A percentile compares a stretch with the other conserved stretches of the same genome.
Conservation (phyloP, 2,113 vertebrate species). For the Cnemophilus loriae region DNA sequence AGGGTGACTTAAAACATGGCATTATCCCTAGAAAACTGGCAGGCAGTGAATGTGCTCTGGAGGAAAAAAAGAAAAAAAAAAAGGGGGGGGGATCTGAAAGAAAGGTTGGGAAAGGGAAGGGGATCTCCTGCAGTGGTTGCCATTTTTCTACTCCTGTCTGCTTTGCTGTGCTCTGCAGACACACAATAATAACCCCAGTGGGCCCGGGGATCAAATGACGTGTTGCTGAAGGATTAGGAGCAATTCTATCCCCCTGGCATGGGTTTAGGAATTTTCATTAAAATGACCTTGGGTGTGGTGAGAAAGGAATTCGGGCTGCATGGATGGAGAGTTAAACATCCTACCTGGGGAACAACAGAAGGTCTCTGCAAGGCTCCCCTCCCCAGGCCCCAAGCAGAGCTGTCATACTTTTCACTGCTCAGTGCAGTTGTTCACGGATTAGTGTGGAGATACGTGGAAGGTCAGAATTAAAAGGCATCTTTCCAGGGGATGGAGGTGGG, state of each 20-base stretch:
- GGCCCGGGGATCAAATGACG: constrained; percentile 78
- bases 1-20: background rate
- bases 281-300: constrained; percentile 90
- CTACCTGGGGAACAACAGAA: constrained; percentile 67
- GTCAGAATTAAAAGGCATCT: background rate
- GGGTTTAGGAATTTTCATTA: constrained; percentile 90
- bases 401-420: background rate
- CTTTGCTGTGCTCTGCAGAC: constrained; percentile 54
- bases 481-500: background rate
- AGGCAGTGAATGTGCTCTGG: background rate
- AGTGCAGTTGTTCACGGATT: background rate
- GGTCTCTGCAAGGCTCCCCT: background rate
- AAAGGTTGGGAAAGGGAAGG: constrained; percentile 6
- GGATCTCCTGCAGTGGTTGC: constrained; percentile 13
- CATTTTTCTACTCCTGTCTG: constrained; percentile 54
- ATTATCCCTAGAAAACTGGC: background rate
- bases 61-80: background rate
- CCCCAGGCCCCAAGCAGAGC: constrained; percentile 11
- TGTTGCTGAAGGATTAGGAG: constrained; percentile 83
- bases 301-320: constrained; percentile 77
- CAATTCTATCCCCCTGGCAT: constrained; percentile 86
- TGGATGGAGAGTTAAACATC: constrained; percentile 63
- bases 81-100: background rate
- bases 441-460: background rate
- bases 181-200: constrained; percentile 69